Base-by-base conservation (phyloP, 2,797 vertebrate genomes). In the Thunnus albacares region DNA sequence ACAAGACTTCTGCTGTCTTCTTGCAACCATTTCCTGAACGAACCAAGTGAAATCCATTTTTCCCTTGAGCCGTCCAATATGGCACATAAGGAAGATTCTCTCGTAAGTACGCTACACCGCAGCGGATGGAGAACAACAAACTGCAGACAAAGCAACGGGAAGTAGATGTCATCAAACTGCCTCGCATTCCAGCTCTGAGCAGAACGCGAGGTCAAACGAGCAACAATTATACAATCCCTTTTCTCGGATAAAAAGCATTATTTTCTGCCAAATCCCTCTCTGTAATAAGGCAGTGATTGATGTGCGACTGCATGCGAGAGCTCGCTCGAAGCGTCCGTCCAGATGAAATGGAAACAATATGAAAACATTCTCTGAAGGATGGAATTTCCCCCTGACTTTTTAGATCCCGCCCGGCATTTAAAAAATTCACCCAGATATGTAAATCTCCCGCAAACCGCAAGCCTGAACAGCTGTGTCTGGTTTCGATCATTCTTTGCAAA, bases 281-380 rank as follows among this genome's bases (percentile, higher is more conserved):
- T 84, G 78, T 64, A 82, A 75, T 59, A 71, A 73, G 67, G 33
- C 66, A 5, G 33, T 61, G 85, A 88, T 82, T 86, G 88, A 90
- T 82, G 75, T 82, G 66, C 20, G 22, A 65, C 62, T 53, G 57
- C 70, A 60, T 69, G 64, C 35, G 24, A 66, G 63, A 35, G 11
- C 52, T 87, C 5, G 56, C 84, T 78, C 9, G 5, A 56, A 70
- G 82, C 57, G 0, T 75, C 69, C 6, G 24, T 86, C 83, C 82
- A 77, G 72, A 85, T 69, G 70, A 80, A 79, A 83, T 84, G 66
- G 72, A 80, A 90, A 84, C 79, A 89, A 87, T 77, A 73, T 83
- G 83, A 87, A 88, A 86, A 87, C 52, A 30, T 20, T 74, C 33
- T 76, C 64, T 30, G 75, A 83, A 52, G 65, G 33, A 66, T 79